Evolutionary conservation across 2,113 vertebrate genomes (phyloP), one percentile per base, ranked within the genome.

Genomic region (Nothocercus nigrocapillus): DNA sequence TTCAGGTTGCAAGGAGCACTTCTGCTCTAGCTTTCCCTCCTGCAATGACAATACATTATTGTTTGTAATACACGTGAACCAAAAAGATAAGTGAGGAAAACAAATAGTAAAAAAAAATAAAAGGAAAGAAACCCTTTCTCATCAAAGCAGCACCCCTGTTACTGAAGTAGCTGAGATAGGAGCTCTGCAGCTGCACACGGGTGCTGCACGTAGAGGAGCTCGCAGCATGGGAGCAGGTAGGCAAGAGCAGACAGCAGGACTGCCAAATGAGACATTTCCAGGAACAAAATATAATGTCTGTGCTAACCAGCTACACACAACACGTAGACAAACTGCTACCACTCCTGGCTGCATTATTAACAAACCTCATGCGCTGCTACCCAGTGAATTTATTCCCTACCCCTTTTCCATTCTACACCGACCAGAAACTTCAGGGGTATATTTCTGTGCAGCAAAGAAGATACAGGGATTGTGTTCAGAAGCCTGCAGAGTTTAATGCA

Each of bases 301-400:
- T 15, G 9, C 13, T 47, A 61, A n/a, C 12, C 34, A 20, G 11
- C 34, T 51, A 27, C 25, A 27, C 25, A 53, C 22, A 7, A 18
- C 34, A 28, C 25, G 7, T 67, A 17, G 0, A 1, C 22, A 24
- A 45, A 32, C 54, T 64, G 28, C 58, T 66, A 12, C 34, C 47
- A 27, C 32, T 56, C 44, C 78, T 78, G 40, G 58, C 25, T 86
- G 47, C 3, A 11, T 51, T 68, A 75, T 68, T 61, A 87, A 24
- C 12, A 21, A 12, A 30, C 32, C 4, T 34, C 0, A 0, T 47
- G 5, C 1, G 30, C 5, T 51, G 53, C 53, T 54, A 27, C 8
- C 53, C 14, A 8, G 53, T 54, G 14, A 54, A 28, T 54, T 54
- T 54, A 54, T 54, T 53, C 51, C 51, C 6, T 53, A 53, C 24